These are phyloP conservation scores for Epinotia demarniana DNA, from an alignment of 2,888 invertebrate genomes.

Conservation along the genomic window DNA sequence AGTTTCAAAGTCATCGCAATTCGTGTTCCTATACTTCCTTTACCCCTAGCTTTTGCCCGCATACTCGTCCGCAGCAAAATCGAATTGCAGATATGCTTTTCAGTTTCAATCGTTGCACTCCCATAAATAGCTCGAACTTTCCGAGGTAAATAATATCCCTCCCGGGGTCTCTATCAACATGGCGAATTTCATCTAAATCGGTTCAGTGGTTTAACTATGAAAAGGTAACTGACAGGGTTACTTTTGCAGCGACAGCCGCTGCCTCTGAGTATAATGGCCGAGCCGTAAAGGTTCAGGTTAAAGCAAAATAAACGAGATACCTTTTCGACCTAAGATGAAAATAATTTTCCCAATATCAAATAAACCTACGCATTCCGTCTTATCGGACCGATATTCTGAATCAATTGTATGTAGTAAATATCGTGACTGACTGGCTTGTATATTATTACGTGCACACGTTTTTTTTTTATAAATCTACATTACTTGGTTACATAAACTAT, in stretches of 20 bases:
- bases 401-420: constrained; percentile 14
- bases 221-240: too few relatives aligned
- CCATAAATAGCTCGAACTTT: too few relatives aligned
- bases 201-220: too few relatives aligned
- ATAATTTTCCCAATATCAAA: constrained; percentile 22
- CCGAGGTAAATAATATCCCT: too few relatives aligned
- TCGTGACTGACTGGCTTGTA: constrained; percentile 9
- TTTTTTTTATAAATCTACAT: background rate
- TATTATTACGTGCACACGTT: background rate
- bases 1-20: background rate
- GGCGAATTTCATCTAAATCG: too few relatives aligned
- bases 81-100: too few relatives aligned
- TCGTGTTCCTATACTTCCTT: background rate
- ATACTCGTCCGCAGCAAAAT: too few relatives aligned
- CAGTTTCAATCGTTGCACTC: too few relatives aligned
- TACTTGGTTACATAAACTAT: background rate
- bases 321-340: background rate
- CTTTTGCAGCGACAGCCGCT: too few relatives aligned
- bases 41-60: too few relatives aligned
- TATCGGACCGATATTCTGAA: constrained; percentile 32
- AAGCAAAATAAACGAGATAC: background rate
- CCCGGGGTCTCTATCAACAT: too few relatives aligned
- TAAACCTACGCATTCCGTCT: constrained; percentile 32
- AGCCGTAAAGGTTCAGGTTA: background rate
- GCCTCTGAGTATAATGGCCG: too few relatives aligned